These are phyloP conservation scores for Oscheius sp. DNA, from an alignment of 2,888 invertebrate species.

Conservation along the genomic window DNA sequence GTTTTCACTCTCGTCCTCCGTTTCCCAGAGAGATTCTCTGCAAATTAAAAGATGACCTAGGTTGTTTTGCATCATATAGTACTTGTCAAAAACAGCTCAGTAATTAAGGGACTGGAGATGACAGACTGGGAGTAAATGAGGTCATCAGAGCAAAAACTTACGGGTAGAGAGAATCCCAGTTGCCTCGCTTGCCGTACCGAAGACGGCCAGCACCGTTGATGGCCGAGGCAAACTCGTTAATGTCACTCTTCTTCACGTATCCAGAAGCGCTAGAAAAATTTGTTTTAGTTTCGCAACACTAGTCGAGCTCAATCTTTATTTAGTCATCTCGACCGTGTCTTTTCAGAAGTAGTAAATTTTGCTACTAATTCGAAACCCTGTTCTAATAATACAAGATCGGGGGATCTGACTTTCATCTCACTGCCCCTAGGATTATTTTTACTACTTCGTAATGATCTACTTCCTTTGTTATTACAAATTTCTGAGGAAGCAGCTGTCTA, in stretches of 20 bases:
- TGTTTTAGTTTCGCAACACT: too few species aligned
- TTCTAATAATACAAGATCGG: too few species aligned
- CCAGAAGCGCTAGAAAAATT: conserved; percentile 20
- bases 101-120: neutral
- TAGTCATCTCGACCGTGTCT: neutral
- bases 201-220: conserved; percentile 62
- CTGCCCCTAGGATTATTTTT: too few species aligned
- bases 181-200: conserved; percentile 62
- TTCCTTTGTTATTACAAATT: neutral
- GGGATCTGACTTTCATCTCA: too few species aligned
- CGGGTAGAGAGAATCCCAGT: conserved; percentile 38
- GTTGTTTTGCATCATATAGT: neutral
- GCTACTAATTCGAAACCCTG: too few species aligned
- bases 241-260: conserved; percentile 55
- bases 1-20: conserved; percentile 3
- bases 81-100: conserved; percentile 15
- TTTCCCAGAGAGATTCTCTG: conserved; percentile 17
- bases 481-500: neutral
- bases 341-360: too few species aligned
- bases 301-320: neutral
- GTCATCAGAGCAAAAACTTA: conserved; percentile 5
- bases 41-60: conserved; percentile 1
- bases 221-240: conserved; percentile 55
- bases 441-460: neutral
- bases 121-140: neutral